phyloP scores from a whole-genome alignment of 2,888 invertebrate species.

The Conomelus anceps region DNA sequence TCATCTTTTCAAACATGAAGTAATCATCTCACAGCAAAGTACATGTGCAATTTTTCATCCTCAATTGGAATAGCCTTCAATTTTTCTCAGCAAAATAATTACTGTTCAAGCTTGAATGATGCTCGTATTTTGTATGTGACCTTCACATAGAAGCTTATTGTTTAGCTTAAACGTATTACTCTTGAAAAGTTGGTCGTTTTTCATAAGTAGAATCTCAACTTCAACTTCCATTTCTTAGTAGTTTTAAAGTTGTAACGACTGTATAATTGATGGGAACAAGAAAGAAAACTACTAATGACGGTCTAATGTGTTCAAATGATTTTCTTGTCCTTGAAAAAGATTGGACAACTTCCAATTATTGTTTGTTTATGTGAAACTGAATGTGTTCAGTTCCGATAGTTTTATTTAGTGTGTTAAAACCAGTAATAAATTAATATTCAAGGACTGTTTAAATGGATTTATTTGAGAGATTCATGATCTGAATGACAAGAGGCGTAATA shows the following conservation, averaged over 20 bases:
- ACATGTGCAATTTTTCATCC: not conserved
- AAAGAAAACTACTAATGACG: not conserved
- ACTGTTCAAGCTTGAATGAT: not conserved
- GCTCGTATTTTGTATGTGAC: not conserved
- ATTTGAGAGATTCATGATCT: too few species aligned
- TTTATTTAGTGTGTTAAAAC: too few species aligned
- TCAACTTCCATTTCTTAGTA: not conserved
- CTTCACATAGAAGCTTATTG: not conserved
- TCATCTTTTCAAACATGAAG: too few species aligned
- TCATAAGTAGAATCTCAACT: not conserved
- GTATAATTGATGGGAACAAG: not conserved
- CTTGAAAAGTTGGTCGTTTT: not conserved
- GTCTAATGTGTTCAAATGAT: not conserved
- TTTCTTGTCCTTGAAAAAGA: not conserved
- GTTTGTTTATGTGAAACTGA: not conserved
- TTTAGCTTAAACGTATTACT: not conserved
- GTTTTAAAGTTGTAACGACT: not conserved
- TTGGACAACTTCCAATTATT: not conserved
- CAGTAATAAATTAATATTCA: too few species aligned
- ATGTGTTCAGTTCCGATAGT: too few species aligned
- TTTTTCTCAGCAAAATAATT: not conserved
- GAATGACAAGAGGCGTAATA: too few species aligned
- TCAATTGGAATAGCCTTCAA: not conserved
- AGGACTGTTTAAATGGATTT: too few species aligned
- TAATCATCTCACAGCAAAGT: not conserved